These are phyloP conservation scores for Zoanthus solanderi DNA, from an alignment of 92 coral and sea anemone species.

Conservation along the genomic window DNA sequence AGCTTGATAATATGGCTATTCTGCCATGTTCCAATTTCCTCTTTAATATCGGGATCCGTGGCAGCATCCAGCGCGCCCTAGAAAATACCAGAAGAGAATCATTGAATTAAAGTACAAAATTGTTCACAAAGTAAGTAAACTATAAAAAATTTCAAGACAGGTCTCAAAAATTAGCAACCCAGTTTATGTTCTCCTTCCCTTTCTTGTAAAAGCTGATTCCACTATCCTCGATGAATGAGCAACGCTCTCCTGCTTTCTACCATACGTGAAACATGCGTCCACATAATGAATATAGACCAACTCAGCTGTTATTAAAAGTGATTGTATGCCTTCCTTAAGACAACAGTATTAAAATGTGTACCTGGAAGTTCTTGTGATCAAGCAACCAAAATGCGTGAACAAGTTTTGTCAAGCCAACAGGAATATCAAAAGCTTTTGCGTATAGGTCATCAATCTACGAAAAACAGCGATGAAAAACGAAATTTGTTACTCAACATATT, in stretches of 20 bases:
- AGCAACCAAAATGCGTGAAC: conserved; percentile 90
- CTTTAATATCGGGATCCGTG: conserved; percentile 70
- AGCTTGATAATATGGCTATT: conserved; percentile 87
- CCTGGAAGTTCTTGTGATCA: conserved; percentile 95
- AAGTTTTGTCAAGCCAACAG: conserved; percentile 77
- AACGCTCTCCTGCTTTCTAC: too few relatives aligned
- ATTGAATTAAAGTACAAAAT: neutral
- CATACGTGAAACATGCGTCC: too few relatives aligned
- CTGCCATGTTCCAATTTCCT: conserved; percentile 92
- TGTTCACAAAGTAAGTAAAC: too few relatives aligned
- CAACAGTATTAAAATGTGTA: conserved; percentile 9
- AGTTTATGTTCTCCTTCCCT: too few relatives aligned
- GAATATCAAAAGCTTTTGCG: conserved; percentile 81
- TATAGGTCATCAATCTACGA: conserved; percentile 81
- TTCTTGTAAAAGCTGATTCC: too few relatives aligned
- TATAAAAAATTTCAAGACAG: too few relatives aligned
- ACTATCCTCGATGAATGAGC: too few relatives aligned
- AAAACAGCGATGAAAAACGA: neutral
- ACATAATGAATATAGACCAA: too few relatives aligned
- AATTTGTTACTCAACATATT: too few relatives aligned
- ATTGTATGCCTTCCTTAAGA: neutral
- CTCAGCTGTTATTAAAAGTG: too few relatives aligned
- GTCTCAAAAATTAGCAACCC: too few relatives aligned
- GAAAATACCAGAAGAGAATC: neutral
- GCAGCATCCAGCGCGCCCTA: conserved; percentile 82